Conservation (phyloP, 2,113 vertebrate species). For the Astur gentilis region DNA sequence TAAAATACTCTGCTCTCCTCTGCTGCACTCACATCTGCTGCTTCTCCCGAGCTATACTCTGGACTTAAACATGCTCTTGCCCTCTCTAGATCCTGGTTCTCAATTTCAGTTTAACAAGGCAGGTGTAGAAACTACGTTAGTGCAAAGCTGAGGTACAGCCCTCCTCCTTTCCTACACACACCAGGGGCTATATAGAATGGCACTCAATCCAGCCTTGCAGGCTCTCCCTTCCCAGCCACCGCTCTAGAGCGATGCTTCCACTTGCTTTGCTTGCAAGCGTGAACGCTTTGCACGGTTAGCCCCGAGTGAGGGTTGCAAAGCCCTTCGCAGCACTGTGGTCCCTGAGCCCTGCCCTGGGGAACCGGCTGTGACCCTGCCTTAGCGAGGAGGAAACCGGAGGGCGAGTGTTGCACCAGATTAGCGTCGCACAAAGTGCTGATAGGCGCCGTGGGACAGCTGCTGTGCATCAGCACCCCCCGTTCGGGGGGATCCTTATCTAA, state of each 20-base stretch:
- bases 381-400: constrained; percentile 29
- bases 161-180: not conserved
- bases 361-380: not conserved
- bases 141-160: not conserved
- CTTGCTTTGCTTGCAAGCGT: not conserved
- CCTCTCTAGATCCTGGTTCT: not conserved
- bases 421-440: fast-evolving
- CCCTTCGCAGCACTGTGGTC: fast-evolving
- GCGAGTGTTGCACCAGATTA: constrained; percentile 36
- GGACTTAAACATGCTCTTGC: not conserved
- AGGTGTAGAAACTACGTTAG: not conserved
- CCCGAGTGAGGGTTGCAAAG: not conserved
- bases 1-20: not conserved
- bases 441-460: not conserved
- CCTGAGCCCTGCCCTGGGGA: not conserved
- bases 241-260: not conserved
- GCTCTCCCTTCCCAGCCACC: not conserved
- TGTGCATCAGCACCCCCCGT: not conserved
- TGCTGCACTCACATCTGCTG: not conserved
- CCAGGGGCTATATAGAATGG: not conserved
- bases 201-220: not conserved
- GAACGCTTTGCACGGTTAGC: not conserved
- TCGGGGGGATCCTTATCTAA: not conserved
- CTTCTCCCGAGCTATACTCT: not conserved
- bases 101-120: not conserved